Conservation (phyloP, 2,797 vertebrate genomes). For the Oophaga sylvatica region DNA sequence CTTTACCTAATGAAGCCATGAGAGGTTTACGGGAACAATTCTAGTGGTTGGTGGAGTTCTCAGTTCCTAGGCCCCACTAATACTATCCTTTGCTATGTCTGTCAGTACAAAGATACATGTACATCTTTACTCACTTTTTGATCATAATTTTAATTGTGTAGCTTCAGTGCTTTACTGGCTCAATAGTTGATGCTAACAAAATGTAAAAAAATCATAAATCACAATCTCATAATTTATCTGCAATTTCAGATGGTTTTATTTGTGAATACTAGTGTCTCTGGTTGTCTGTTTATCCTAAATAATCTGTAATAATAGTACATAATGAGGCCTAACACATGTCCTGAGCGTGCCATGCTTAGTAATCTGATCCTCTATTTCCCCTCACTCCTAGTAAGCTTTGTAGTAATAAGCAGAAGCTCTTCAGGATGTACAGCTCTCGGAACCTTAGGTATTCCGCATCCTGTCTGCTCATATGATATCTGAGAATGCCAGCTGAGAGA, state of each 20-base stretch:
- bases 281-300: conserved; percentile 52
- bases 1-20: not conserved
- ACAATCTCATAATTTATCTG: not conserved
- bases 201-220: not conserved
- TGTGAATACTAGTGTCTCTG: conserved; percentile 38
- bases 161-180: not conserved
- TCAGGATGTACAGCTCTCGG: conserved; percentile 90
- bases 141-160: not conserved
- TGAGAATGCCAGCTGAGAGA: conserved; percentile 93
- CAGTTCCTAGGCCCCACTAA: not conserved
- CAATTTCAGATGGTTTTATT: not conserved
- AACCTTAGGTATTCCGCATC: conserved; percentile 94
- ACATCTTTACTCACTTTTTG: not conserved
- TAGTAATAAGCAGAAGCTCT: conserved; percentile 98
- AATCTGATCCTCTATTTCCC: conserved; percentile 85
- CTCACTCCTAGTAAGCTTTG: conserved; percentile 92
- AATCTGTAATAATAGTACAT: conserved; percentile 58
- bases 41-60: not conserved
- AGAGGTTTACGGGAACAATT: not conserved
- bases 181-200: not conserved
- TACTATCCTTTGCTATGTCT: not conserved
- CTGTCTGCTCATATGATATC: conserved; percentile 80
- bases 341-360: conserved; percentile 76
- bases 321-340: conserved; percentile 68
- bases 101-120: not conserved